Evolutionary conservation across 2,888 invertebrate species (phyloP), one percentile per base, ranked within the genome.

Genomic region (Heliconius charithonia): DNA sequence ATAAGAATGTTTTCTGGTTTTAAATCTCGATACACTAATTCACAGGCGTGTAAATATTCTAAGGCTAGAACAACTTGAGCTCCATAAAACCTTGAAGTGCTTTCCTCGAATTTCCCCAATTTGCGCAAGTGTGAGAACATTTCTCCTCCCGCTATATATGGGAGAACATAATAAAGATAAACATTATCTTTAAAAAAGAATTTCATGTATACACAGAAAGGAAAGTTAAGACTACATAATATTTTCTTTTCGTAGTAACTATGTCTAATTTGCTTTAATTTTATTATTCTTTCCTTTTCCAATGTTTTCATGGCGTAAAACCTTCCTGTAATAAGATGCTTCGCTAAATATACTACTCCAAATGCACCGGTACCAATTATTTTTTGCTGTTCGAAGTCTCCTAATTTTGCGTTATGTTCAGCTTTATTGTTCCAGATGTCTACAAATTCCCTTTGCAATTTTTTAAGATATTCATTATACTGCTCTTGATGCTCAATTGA

Each of bases 1-100:
- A 99, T 96, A 83, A 99, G 94, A 80, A 99, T 97, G 90, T 99
- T 99, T 92, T 99, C 98, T 0, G 98, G 98, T 89, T 99, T 99
- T 80, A 99, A 92, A 91, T 99, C 98, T 56, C 99, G 96, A 90
- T 99, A 99, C 29, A 99, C 96, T 81, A 99, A 93, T 86, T 97
- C 97, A 87, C 98, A 96, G 81, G 96, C 95, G 89, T 99, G 99
- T 74, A 99, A 94, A 91, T 99, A 99, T 91, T 99, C 99, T 77
- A 99, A 94, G 0, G 97, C 98, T 81, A 99, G 92, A 75, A 98
- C 95, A 4, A 99, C 97, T 95, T 99, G 99, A 37, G 98, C 97
- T 0, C 97, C 98, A 91, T 98, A 99, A 94, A 99, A 99, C 86
- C 97, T 97, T 0, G 98, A 95, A 82, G 97, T 95, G 45, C 95